Base-by-base conservation (phyloP, 2,888 invertebrate genomes). In the Drosophila basisetae region DNA sequence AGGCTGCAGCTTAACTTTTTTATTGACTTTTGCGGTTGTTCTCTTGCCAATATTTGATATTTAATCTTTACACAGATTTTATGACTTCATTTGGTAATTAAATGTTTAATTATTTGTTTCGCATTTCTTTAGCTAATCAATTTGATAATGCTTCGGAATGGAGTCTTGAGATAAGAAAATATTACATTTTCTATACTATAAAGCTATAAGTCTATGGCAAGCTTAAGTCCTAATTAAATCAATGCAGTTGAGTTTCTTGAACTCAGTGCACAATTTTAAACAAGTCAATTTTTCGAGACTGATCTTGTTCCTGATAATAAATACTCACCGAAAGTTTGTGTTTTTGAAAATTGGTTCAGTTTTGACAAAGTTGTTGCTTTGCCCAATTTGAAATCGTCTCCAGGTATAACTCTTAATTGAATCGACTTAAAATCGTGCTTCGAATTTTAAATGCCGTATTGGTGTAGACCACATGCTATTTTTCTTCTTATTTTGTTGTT, bases 31-130 rank as follows among this genome's bases (percentile, higher is more conserved):
- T 60, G 33, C 56, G 49, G 47, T 22, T 52, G 25, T 50, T 54
- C 30, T 63, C 18, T 56, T 31, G n/a, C 33, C 63, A 79, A 73
- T 55, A 60, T 76, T 75, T 70, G 56, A 33, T 7, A 22, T 70
- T 53, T 50, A 74, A 80, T 89, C 80, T 86, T 83, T 77, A 66
- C 59, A 64, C 43, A 53, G 70, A 64, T 73, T 72, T 76, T 71
- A 83, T 56, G 77, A 61, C 69, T 54, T 69, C 70, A 25, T 47
- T 80, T 73, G 73, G 68, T 72, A 83, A 83, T 80, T 16, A 47
- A 7, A 16, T 16, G 22, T 2, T 47, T 22, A 22, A 22, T 47
- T 43, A 43, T 22, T 47, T 47, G 7, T 16, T 22, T 11, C 5
- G 0, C 22, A 43, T 6, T 22, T 16, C 2, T 3, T 4, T 1